Evolutionary conservation across 2,888 invertebrate genomes (phyloP), one percentile per base, ranked within the genome.

Genomic region (Pemphredon lugubris): DNA sequence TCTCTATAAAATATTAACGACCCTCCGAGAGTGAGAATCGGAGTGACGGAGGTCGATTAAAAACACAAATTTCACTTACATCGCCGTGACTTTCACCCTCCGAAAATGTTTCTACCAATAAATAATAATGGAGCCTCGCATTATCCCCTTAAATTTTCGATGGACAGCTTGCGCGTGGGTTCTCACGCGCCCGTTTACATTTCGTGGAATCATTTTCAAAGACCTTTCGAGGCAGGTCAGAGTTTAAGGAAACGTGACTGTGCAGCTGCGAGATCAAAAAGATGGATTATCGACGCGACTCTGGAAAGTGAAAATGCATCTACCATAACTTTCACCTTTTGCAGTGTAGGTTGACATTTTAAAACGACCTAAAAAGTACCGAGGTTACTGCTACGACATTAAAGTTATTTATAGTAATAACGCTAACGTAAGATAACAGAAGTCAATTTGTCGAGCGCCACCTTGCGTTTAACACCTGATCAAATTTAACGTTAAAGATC

Each of bases 181-280:
- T 44, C 44, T 37, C 59, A 59, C 32, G 58, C 37, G 6, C n/a
- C 32, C 16, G 11, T 26, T 26, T 11, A 18, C 30, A 7, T 9
- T 44, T 16, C 7, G 16, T 42, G 51, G 14, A 32, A 34, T 26
- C n/a, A 53, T 47, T 48, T 44, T 16, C 11, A 39, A 32, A 21
- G 51, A 1, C 13, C 5, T 16, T 51, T 50, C 40, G 18, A 20
- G 16, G 13, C 21, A 30, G 39, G 51, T 50, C 45, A 18, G 51
- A 18, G 26, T 60, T 54, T 45, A 5, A 7, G 21, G 60, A 60
- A 70, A 44, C 34, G 30, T 44, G 40, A 16, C 16, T 7, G 18
- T 11, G 4, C 39, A 21, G 26, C n/a, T 30, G 7, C 39, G 39
- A 37, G 39, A 2, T 14, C 21, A 7, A 32, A 53, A 51, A 30